Conservation (phyloP, 2,888 invertebrate species). For the Andrena fulva region DNA sequence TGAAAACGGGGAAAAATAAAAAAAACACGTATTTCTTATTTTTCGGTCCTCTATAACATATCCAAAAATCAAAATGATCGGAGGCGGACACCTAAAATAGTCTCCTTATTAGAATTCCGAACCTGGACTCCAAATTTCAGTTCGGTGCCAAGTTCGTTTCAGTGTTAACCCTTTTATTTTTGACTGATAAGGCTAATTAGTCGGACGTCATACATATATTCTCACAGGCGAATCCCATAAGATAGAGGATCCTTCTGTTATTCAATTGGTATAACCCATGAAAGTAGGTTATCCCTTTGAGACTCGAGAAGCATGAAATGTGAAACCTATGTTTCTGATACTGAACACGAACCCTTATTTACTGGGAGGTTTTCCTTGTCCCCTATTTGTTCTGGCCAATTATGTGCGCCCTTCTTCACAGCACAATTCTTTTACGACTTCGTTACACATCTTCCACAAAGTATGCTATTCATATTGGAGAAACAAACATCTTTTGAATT, state of each 20-base stretch:
- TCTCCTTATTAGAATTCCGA: not conserved
- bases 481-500: too few species aligned
- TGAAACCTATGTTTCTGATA: not conserved
- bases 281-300: too few species aligned
- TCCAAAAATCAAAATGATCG: too few species aligned
- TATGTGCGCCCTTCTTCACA: not conserved
- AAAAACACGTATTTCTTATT: too few species aligned
- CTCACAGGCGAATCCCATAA: conserved; percentile 17
- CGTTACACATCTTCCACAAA: not conserved
- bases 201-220: conserved; percentile 44
- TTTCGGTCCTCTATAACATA: too few species aligned
- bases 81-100: too few species aligned
- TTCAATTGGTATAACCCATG: not conserved
- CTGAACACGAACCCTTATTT: not conserved
- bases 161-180: conserved; percentile 46
- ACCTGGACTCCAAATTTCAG: conserved; percentile 30
- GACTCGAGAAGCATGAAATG: not conserved
- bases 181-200: conserved; percentile 42
- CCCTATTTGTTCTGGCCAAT: not conserved
- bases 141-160: conserved; percentile 40
- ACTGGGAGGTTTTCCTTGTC: not conserved
- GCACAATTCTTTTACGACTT: not conserved
- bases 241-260: conserved; percentile 18
- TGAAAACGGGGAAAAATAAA: too few species aligned
- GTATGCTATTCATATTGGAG: not conserved